phyloP scores from a whole-genome alignment of 2,113 vertebrate species.

The Speoplatyrhinus poulsoni region DNA sequence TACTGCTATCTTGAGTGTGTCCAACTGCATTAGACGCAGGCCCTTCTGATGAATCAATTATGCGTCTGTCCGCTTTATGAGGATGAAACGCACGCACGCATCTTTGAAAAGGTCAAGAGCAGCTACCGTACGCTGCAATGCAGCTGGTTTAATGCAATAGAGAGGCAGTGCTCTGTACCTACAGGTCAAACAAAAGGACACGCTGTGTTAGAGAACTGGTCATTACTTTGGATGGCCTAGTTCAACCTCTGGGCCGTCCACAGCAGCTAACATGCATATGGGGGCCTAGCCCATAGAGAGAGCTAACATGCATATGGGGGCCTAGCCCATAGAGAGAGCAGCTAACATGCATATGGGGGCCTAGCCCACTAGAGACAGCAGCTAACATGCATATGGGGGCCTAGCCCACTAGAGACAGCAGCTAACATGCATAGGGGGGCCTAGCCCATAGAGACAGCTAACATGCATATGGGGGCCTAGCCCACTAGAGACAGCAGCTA shows the following conservation, averaged over 20 bases:
- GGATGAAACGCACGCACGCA: slow-evolving; percentile 48
- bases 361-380: not conserved
- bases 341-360: too few relatives aligned
- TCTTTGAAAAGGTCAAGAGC: slow-evolving; percentile 69
- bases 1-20: slow-evolving; percentile 58
- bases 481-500: too few relatives aligned
- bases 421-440: too few relatives aligned
- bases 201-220: slow-evolving; percentile 9
- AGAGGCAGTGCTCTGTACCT: slow-evolving; percentile 30
- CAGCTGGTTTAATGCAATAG: slow-evolving; percentile 62
- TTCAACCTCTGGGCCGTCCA: not conserved
- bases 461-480: too few relatives aligned
- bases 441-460: too few relatives aligned
- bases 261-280: slow-evolving; percentile 16
- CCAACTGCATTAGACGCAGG: slow-evolving; percentile 52
- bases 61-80: slow-evolving; percentile 26
- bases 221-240: slow-evolving; percentile 14
- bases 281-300: too few relatives aligned
- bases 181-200: slow-evolving; percentile 37
- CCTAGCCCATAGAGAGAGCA: too few relatives aligned
- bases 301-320: too few relatives aligned
- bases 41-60: slow-evolving; percentile 69
- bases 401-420: too few relatives aligned
- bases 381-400: too few relatives aligned
- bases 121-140: slow-evolving; percentile 19